These are phyloP conservation scores for Strongylocentrotus purpuratus DNA, from an alignment of 35 echinoderm and acorn worm genomes.

Conservation along the genomic window DNA sequence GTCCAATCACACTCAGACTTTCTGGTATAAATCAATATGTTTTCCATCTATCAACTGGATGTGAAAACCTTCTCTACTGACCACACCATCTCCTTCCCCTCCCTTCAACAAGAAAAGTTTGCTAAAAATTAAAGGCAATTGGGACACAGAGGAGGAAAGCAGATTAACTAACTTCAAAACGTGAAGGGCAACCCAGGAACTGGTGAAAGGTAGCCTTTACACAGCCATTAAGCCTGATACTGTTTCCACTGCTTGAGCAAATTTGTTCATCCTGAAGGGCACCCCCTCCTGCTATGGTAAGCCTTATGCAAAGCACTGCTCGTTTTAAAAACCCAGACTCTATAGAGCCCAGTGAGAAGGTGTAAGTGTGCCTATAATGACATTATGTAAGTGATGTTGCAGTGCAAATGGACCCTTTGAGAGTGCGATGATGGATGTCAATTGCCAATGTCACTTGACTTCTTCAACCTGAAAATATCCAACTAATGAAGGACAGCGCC, in stretches of 20 bases:
- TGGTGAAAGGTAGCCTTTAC: background rate
- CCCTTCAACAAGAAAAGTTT: background rate
- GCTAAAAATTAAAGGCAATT: background rate
- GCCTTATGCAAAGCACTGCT: background rate
- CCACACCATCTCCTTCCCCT: background rate
- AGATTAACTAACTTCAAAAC: background rate
- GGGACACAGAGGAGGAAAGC: background rate
- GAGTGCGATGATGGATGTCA: conserved; percentile 33
- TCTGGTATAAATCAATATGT: background rate
- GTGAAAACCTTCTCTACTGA: background rate
- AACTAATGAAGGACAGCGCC: conserved; percentile 10
- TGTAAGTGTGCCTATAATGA: background rate
- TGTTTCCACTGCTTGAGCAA: background rate
- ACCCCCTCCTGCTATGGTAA: background rate
- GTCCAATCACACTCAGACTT: background rate
- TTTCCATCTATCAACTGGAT: background rate
- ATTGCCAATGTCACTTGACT: background rate
- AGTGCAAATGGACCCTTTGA: background rate
- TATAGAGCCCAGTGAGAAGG: background rate
- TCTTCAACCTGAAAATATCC: conserved; percentile 12
- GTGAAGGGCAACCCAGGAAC: background rate
- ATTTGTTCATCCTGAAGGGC: background rate
- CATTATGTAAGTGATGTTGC: background rate
- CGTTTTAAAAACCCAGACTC: background rate
- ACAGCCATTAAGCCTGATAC: background rate